phyloP scores from a whole-genome alignment of 2,113 vertebrate species.

The Sylvilagus bachmani region DNA sequence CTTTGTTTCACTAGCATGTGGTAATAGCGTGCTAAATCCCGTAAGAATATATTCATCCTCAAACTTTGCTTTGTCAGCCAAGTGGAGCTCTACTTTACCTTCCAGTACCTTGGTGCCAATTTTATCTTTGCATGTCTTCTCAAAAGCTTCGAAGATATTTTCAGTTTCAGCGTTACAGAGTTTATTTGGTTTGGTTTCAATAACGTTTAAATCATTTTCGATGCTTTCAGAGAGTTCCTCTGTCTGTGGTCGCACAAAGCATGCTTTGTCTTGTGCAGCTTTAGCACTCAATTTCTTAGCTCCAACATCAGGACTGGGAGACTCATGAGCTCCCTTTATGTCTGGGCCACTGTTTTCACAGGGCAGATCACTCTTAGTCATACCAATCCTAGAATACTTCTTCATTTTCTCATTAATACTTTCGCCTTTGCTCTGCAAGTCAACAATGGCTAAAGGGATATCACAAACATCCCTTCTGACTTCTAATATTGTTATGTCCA shows the following conservation, averaged over 20 bases:
- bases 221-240: not conserved
- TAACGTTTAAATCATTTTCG: not conserved
- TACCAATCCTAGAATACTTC: slow-evolving; percentile 85
- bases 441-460: slow-evolving; percentile 87
- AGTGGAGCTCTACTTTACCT: not conserved
- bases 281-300: slow-evolving; percentile 54
- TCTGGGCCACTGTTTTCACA: not conserved
- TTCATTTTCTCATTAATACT: slow-evolving; percentile 91
- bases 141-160: slow-evolving; percentile 31
- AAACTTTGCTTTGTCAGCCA: not conserved
- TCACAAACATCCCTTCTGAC: slow-evolving; percentile 69
- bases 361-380: not conserved
- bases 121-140: slow-evolving; percentile 25
- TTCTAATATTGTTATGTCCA: slow-evolving; percentile 90
- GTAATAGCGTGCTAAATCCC: not conserved
- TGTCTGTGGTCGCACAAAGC: not conserved
- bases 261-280: not conserved
- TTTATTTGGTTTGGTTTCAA: slow-evolving; percentile 32
- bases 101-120: not conserved
- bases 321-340: not conserved
- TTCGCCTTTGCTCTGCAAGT: slow-evolving; percentile 87
- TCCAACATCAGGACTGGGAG: not conserved
- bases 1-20: slow-evolving; percentile 11
- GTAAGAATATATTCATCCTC: not conserved
- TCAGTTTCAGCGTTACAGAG: slow-evolving; percentile 1